Conservation (phyloP, 2,797 vertebrate species). For the Pelobates cultripes region DNA sequence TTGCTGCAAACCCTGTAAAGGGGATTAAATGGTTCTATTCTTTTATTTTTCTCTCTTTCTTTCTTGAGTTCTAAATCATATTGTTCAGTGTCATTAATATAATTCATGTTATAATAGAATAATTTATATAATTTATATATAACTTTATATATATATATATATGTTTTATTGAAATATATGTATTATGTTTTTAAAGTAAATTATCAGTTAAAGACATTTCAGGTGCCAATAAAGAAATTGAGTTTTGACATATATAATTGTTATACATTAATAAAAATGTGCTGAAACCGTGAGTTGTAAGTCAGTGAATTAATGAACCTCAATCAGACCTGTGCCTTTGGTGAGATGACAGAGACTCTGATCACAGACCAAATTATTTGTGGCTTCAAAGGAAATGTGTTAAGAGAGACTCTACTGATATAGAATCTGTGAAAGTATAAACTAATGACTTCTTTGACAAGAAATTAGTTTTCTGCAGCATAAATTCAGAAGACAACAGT, state of each 20-base stretch:
- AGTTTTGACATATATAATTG: constrained; percentile 13
- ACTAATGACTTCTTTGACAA: constrained; percentile 22
- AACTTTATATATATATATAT: no score
- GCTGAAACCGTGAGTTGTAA: constrained; percentile 4
- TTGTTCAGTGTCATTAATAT: no score
- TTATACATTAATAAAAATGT: constrained; percentile 17
- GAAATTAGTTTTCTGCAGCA: constrained; percentile 5
- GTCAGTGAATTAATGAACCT: constrained; percentile 30
- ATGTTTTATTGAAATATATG: no score
- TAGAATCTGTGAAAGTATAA: constrained; percentile 26
- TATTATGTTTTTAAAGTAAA: background rate
- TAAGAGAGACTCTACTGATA: constrained; percentile 28
- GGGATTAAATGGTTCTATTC: no score
- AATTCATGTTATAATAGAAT: no score
- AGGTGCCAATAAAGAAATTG: background rate
- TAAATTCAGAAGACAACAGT: background rate
- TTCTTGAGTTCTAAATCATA: no score
- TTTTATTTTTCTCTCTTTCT: no score
- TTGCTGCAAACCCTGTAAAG: no score
- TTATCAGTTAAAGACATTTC: background rate
- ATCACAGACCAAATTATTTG: constrained; percentile 35
- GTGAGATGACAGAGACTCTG: constrained; percentile 28
- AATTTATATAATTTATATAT: no score
- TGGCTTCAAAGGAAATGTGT: constrained; percentile 36
- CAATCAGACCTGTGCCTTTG: constrained; percentile 35